Percentiles rank a stretch among this genome's conserved stretches.
These are phyloP conservation scores for Eristalis arbustorum DNA, from an alignment of 2,888 invertebrate genomes.

Conservation along the genomic window DNA sequence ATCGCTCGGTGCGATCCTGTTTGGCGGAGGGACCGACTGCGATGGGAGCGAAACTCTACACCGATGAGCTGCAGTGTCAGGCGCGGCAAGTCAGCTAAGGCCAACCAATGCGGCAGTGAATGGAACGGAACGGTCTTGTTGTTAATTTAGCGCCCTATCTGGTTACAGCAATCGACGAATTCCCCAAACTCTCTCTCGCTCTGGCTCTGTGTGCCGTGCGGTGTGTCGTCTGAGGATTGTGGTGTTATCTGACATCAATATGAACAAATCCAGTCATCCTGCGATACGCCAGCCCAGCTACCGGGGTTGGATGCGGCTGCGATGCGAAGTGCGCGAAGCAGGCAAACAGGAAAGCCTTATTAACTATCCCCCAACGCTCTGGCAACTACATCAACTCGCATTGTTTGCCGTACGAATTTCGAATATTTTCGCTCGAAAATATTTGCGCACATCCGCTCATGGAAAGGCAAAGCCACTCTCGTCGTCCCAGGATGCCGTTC, in stretches of 20 bases:
- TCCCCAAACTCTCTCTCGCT: slow-evolving; percentile 18
- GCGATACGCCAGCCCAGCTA: slow-evolving; percentile 6
- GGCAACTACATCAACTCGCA: slow-evolving; percentile 60
- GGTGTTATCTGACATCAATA: slow-evolving; percentile 59
- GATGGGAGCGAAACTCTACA: slow-evolving; percentile 23
- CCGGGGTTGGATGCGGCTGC: not conserved
- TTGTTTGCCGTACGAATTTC: slow-evolving; percentile 65
- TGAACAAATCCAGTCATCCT: slow-evolving; percentile 41
- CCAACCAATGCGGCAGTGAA: slow-evolving; percentile 64
- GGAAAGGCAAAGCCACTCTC: not conserved
- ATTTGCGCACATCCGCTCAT: slow-evolving; percentile 66
- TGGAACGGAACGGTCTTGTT: slow-evolving; percentile 60
- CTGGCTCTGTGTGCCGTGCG: too few relatives aligned
- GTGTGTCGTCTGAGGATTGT: slow-evolving; percentile 3
- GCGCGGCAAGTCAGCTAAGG: not conserved
- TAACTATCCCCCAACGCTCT: slow-evolving; percentile 49
- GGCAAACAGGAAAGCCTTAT: slow-evolving; percentile 63
- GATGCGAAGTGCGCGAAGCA: not conserved
- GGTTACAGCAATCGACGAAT: slow-evolving; percentile 56
- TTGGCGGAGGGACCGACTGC: not conserved
- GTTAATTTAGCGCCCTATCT: slow-evolving; percentile 70
- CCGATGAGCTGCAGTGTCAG: not conserved
- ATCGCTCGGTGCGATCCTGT: slow-evolving; percentile 56
- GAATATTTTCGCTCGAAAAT: slow-evolving; percentile 68
- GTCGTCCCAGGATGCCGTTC: slow-evolving; percentile 31